Conservation (phyloP, 2,797 vertebrate genomes). For the Alfaro cultratus region DNA sequence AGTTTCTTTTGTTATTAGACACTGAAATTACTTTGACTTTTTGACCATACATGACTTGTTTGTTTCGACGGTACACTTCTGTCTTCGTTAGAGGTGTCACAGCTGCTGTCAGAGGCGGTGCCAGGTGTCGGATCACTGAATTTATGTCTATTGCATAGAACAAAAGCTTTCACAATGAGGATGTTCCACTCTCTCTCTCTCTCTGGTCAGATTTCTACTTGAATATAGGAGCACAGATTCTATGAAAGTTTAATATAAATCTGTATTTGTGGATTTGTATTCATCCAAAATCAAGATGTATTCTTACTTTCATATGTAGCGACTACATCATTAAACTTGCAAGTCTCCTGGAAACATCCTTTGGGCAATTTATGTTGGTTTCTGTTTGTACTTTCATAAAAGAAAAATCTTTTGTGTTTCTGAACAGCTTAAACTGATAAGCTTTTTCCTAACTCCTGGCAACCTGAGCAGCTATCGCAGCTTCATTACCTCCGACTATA, state of each 20-base stretch:
- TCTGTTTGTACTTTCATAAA: not conserved
- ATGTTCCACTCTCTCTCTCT: not conserved
- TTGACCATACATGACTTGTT: too few species aligned
- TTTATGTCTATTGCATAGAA: not conserved
- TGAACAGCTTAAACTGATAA: not conserved
- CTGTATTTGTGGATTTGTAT: not conserved
- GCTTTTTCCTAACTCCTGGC: not conserved
- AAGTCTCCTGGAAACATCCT: not conserved
- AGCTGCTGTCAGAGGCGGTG: too few species aligned
- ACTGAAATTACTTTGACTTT: too few species aligned
- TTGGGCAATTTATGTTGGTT: not conserved
- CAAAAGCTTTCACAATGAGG: not conserved
- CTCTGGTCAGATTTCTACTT: not conserved
- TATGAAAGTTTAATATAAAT: not conserved
- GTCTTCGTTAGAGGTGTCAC: too few species aligned
- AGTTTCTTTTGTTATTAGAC: too few species aligned
- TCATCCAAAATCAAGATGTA: constrained; percentile 14
- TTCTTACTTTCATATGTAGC: constrained; percentile 34
- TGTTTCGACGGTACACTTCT: too few species aligned
- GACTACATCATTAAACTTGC: constrained; percentile 32
- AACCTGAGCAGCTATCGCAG: not conserved
- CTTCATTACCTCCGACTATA: not conserved
- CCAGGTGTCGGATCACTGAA: too few species aligned
- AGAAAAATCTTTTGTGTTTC: not conserved
- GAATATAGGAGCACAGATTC: not conserved